Conservation (phyloP, 2,888 invertebrate genomes). For the Sericinus montela region DNA sequence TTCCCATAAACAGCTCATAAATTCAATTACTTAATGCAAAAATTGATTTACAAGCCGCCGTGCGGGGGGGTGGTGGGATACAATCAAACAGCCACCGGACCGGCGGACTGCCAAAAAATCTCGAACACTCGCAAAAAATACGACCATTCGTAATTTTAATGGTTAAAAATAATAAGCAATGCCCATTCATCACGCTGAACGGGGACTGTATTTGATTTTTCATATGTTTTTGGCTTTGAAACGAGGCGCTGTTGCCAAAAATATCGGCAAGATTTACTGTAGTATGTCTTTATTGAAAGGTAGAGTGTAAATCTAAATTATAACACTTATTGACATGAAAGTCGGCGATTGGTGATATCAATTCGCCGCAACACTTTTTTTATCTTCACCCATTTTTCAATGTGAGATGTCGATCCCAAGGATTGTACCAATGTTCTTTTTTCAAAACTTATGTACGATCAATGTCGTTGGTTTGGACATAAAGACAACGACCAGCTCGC, state of each 20-base stretch:
- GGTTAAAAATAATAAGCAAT: constrained; percentile 70
- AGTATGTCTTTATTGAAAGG: constrained; percentile 37
- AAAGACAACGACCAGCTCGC: no score
- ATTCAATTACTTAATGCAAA: constrained; percentile 75
- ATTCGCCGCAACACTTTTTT: constrained; percentile 23
- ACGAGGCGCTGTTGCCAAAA: constrained; percentile 52
- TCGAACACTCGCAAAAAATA: constrained; percentile 45
- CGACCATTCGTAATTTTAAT: constrained; percentile 68
- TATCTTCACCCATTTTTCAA: no score
- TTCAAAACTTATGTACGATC: no score
- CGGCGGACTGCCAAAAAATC: constrained; percentile 64
- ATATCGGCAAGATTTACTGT: constrained; percentile 42
- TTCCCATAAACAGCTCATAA: constrained; percentile 71
- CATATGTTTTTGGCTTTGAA: constrained; percentile 60
- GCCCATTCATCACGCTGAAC: constrained; percentile 51
- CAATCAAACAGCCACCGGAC: constrained; percentile 51
- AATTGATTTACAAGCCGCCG: constrained; percentile 61
- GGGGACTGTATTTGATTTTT: constrained; percentile 64
- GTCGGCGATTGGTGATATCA: neutral
- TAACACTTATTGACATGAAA: constrained; percentile 2
- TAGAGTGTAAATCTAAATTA: constrained; percentile 19
- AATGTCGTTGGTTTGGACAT: no score
- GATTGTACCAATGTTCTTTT: no score
- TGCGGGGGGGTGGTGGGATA: constrained; percentile 52
- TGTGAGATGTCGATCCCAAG: no score